Evolutionary conservation across 2,888 invertebrate species (phyloP).

Genomic region (Gryllus longicercus): DNA sequence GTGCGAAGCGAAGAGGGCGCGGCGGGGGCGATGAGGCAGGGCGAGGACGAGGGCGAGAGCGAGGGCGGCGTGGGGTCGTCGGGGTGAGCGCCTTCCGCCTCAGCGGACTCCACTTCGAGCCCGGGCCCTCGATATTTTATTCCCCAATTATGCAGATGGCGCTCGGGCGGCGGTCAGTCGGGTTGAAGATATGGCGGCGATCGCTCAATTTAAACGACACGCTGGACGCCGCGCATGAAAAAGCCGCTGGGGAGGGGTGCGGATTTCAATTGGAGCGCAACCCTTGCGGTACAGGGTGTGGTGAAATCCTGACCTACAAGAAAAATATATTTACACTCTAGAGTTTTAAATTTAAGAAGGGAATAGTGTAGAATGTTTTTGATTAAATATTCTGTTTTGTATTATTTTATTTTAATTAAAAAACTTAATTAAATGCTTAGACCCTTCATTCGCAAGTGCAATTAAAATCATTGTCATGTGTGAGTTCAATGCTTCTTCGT

Average conservation of each 20-base stretch:
- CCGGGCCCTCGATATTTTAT: not conserved
- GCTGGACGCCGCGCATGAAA: not conserved
- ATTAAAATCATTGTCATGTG: too few relatives aligned
- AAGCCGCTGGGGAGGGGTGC: not conserved
- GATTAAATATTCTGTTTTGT: too few relatives aligned
- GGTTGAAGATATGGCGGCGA: constrained; percentile 5
- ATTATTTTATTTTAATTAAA: too few relatives aligned
- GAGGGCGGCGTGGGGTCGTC: not conserved
- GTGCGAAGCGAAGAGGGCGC: too few relatives aligned
- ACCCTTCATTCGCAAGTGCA: too few relatives aligned
- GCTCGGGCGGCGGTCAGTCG: not conserved
- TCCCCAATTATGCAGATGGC: constrained; percentile 3
- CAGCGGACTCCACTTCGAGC: not conserved
- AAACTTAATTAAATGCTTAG: too few relatives aligned
- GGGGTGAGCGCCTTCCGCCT: not conserved
- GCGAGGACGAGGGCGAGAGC: not conserved
- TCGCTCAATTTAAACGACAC: constrained; percentile 17
- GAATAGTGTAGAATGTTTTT: not conserved
- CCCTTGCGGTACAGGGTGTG: too few relatives aligned
- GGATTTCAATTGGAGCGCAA: too few relatives aligned
- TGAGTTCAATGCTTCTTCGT: too few relatives aligned
- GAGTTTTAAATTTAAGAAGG: not conserved
- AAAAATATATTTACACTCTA: not conserved
- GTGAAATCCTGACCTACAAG: not conserved
- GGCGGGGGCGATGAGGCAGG: not conserved